Base-by-base conservation (phyloP, 1,140 invertebrate genomes). In the Calycopis cecrops region DNA sequence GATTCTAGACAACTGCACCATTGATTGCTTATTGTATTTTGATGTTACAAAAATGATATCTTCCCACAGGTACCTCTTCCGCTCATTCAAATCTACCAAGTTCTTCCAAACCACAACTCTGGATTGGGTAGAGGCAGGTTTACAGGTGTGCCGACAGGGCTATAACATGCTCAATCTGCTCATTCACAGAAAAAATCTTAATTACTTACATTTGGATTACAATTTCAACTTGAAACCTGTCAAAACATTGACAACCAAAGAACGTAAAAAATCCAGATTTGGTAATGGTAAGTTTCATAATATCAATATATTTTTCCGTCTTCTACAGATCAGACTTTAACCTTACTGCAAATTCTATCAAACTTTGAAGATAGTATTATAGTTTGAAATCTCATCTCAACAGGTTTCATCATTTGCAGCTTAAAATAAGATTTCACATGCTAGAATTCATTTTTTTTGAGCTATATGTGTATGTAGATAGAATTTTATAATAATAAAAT, bases 171-270 rank as follows among this genome's bases (percentile, higher is more conserved):
- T 99, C 9, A 99, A 99, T 87, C 89, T 99, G 37, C 89, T 99
- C 47, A 99, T 99, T 77, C 99, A 99, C 89, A 94, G 99, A 48
- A 99, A 99, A 87, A 99, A 99, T 88, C 91, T 99, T 8, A 99
- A 99, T 80, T 99, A 99, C 79, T 91, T 99, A 28, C 99, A 99
- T 92, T 91, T 99, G 79, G 99, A 99, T 90, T 99, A 99, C 80
- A 99, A 99, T 87, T 99, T 99, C 78, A 99, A 99, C 84, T 90
- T 99, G 76, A 99, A 99, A 85, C 99, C 99, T 0, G 98, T 99
- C 0, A 99, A 99, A 84, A 99, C 99, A 0, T 89, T 99, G 34
- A 99, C 99, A 0, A 99, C 99, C 0, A 99, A 99, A 78, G 98
- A 99, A 79, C 92, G 99, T 84, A 99, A 99, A 88, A 99, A 99